Base-by-base conservation (phyloP, 2,113 vertebrate species). In the Stigmatopora argus region DNA sequence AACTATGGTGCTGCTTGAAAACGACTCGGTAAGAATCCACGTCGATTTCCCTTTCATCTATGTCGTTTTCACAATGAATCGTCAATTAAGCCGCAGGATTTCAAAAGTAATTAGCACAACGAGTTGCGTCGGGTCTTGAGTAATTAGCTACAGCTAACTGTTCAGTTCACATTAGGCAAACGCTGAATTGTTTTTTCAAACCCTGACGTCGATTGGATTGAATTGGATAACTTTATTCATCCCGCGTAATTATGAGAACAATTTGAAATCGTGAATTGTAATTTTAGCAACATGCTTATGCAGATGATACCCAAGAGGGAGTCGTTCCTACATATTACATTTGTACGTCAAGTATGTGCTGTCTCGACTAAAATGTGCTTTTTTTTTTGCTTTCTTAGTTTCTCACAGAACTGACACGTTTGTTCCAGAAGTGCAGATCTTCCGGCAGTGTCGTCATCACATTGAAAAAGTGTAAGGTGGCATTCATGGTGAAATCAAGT, bases 381-480 rank as follows among this genome's bases (percentile, higher is more conserved):
- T 1, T 41, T 65, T 38, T 8, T 55, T 55, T 12, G 55, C 3
- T 66, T 15, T 41, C 23, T 7, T 23, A 99, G 97, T 98, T 99
- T 84, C 92, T 99, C 79, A 97, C 97, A 6, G 97, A 99, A 90
- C 93, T 99, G 55, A 99, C 97, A 1, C 86, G 97, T 15, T 93
- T 99, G 52, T 99, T 99, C 79, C 97, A 98, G 51, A 99, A 98
- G 87, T 99, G 97, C 83, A 89, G 96, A 74, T 88, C 91, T 31
- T 93, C 92, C 48, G 97, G 97, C 49, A 99, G 95, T 53, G 94
- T 99, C 46, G 95, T 93, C 81, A 95, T 99, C 86, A 99, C 97
- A 35, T 79, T 99, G 85, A 99, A 99, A 86, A 99, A 99, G 87
- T 98, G 97, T 99, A 90, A 91, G 95, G 86, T 1, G 6, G 5